Base-by-base conservation (phyloP, 2,797 vertebrate species). In the Craterocephalus amniculus region DNA sequence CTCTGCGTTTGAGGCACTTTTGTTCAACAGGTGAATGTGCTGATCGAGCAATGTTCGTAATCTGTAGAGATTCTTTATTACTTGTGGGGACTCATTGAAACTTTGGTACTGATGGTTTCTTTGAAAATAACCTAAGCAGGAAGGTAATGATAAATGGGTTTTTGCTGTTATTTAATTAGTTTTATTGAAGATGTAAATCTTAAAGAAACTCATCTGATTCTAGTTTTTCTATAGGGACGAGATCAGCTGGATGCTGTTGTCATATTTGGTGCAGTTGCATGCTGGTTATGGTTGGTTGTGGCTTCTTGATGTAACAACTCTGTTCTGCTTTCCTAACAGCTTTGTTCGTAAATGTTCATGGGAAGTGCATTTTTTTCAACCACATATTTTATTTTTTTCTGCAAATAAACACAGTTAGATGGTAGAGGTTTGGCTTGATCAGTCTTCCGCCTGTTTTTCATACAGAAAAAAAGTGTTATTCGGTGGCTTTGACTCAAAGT, bases 1-100 rank as follows among this genome's bases (percentile, higher is more conserved):
- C 5, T 79, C 56, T 63, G 68, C 4, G 0, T 60, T 66, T 75
- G 31, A 62, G 66, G 57, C 29, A n/a, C 3, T 72, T 76, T 65
- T 38, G n/a, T 63, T 72, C 2, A 56, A 59, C 45, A 80, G 78
- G 83, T 84, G 73, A 87, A 66, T 69, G 16, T 51, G 26, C 54
- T 26, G 29, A 24, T 18, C 20, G 18, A 45, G 9, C 16, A 2
- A n/a, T 16, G 2, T 49, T 75, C 68, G 45, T 24, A 52, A 14
- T 58, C 11, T 12, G n/a, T 22, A 20, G 6, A 29, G 11, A 14
- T 36, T 67, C 0, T 45, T 56, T 32, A 5, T 70, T 65, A 58
- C 12, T 51, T 36, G 11, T 2, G n/a, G 14, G 5, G n/a, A 0
- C 55, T 48, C 13, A 14, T 1, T 35, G 6, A 43, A n/a, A 5